A percentile compares a stretch with the other conserved stretches of the same genome.
Evolutionary conservation across 2,888 invertebrate genomes (phyloP).

Genomic region (Cactoblastis cactorum): DNA sequence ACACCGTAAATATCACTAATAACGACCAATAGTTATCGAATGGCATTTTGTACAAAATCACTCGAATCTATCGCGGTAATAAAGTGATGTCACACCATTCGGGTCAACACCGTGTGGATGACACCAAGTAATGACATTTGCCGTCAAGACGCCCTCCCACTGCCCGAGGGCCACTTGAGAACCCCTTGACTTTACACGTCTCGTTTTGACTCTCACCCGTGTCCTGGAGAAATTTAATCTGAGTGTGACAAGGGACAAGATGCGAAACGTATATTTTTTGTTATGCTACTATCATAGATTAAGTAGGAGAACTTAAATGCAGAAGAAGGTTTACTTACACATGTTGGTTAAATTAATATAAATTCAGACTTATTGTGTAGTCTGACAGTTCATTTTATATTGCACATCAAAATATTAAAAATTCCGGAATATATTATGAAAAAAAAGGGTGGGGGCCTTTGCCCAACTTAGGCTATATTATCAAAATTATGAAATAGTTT

Average conservation of each 20-base stretch:
- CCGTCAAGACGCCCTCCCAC: constrained; percentile 25
- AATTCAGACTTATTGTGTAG: too few relatives aligned
- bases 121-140: constrained; percentile 35
- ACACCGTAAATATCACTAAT: background rate
- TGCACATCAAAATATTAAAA: too few relatives aligned
- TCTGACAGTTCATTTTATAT: too few relatives aligned
- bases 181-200: constrained; percentile 52
- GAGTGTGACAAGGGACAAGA: constrained; percentile 22
- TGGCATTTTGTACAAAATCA: constrained; percentile 8
- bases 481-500: too few relatives aligned
- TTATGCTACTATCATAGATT: too few relatives aligned
- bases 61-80: constrained; percentile 19
- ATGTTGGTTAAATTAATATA: too few relatives aligned
- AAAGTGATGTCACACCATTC: constrained; percentile 19
- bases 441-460: too few relatives aligned
- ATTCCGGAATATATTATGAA: too few relatives aligned
- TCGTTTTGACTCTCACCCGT: constrained; percentile 34
- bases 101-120: constrained; percentile 29
- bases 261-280: constrained; percentile 28
- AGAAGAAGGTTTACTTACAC: too few relatives aligned
- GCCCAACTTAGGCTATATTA: too few relatives aligned
- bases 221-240: constrained; percentile 47
- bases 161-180: constrained; percentile 34
- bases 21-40: background rate
- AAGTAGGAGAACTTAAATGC: too few relatives aligned